Conservation (phyloP, 2,888 invertebrate species). For the Helicoverpa assulta region DNA sequence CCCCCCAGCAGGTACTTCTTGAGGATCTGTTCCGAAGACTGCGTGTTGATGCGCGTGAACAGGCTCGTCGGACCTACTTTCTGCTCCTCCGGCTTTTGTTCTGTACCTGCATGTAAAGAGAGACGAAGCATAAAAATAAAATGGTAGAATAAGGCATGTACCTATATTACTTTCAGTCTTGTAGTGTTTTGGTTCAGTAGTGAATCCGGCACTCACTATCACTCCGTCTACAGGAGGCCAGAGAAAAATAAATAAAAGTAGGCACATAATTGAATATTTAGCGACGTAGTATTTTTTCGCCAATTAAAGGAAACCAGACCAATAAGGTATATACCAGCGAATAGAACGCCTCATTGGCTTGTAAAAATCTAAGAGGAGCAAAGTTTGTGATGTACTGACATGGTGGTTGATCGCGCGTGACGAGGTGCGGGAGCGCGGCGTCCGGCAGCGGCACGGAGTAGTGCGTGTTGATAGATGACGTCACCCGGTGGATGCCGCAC, state of each 20-base stretch:
- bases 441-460: constrained; percentile 66
- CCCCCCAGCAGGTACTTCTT: constrained; percentile 90
- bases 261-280: too few species aligned
- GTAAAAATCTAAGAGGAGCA: background rate
- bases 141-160: background rate
- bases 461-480: constrained; percentile 83
- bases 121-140: background rate
- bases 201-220: too few species aligned
- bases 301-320: too few species aligned
- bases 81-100: constrained; percentile 67
- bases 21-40: constrained; percentile 81
- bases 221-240: too few species aligned
- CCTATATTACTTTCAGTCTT: too few species aligned
- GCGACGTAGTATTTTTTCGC: too few species aligned
- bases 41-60: constrained; percentile 77
- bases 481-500: constrained; percentile 91
- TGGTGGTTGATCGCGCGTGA: constrained; percentile 25
- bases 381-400: constrained; percentile 33
- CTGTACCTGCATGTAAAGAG: constrained; percentile 44
- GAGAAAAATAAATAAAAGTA: too few species aligned
- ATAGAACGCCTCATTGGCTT: background rate
- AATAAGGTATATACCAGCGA: too few species aligned
- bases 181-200: too few species aligned
- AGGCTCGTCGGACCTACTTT: constrained; percentile 72
- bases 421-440: constrained; percentile 35